Percentiles rank a stretch among this genome's conserved stretches.
phyloP scores from a whole-genome alignment of 2,797 vertebrate genomes.

The Semaprochilodus insignis region DNA sequence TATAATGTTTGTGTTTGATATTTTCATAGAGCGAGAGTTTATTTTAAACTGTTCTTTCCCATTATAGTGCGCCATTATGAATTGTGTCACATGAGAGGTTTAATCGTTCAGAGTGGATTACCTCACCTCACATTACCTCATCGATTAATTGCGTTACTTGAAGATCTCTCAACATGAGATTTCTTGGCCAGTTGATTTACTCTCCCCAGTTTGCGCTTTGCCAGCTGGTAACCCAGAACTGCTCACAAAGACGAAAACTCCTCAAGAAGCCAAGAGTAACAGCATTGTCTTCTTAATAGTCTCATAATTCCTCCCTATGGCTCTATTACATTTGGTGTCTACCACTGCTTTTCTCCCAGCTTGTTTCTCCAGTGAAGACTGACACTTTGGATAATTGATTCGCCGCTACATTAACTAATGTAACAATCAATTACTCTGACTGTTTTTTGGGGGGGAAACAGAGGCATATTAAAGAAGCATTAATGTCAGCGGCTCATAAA shows the following conservation, averaged over 20 bases:
- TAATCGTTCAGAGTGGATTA: slow-evolving; percentile 76
- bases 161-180: slow-evolving; percentile 65
- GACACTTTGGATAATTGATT: slow-evolving; percentile 80
- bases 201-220: slow-evolving; percentile 58
- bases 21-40: slow-evolving; percentile 43
- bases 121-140: slow-evolving; percentile 74
- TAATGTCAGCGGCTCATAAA: slow-evolving; percentile 68
- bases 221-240: slow-evolving; percentile 61
- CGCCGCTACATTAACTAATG: slow-evolving; percentile 80
- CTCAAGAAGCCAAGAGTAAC: slow-evolving; percentile 69
- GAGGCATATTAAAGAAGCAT: slow-evolving; percentile 78
- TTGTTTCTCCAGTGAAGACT: slow-evolving; percentile 61
- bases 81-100: slow-evolving; percentile 62
- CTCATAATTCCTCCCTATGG: slow-evolving; percentile 74
- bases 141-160: slow-evolving; percentile 65
- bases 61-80: slow-evolving; percentile 33
- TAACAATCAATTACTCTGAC: slow-evolving; percentile 78
- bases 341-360: slow-evolving; percentile 49
- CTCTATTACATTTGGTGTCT: slow-evolving; percentile 71
- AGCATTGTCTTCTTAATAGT: slow-evolving; percentile 67
- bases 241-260: slow-evolving; percentile 61
- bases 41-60: slow-evolving; percentile 42
- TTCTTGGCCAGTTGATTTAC: slow-evolving; percentile 64
- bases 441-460: slow-evolving; percentile 68
- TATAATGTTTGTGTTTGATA: slow-evolving; percentile 37